A percentile compares a stretch with the other conserved stretches of the same genome.
These are phyloP conservation scores for Drosophila koepferae DNA, from an alignment of 2,888 invertebrate species.

Conservation along the genomic window DNA sequence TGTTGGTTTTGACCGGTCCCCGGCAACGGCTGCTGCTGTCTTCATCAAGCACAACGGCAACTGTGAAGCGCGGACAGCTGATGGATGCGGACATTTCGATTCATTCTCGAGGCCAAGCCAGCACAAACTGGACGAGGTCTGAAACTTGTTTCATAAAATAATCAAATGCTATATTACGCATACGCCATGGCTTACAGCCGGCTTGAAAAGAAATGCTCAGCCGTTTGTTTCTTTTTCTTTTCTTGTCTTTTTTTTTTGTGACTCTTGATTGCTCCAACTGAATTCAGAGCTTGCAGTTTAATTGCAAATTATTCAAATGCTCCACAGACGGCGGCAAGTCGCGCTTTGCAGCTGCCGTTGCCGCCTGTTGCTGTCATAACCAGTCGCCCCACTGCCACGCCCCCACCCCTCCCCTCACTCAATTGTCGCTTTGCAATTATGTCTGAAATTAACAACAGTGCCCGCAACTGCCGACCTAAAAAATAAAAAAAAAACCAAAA, in stretches of 20 bases:
- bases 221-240: conserved; percentile 2
- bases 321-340: conserved; percentile 45
- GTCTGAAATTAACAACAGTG: conserved; percentile 76
- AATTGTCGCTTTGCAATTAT: conserved; percentile 67
- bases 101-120: conserved; percentile 37
- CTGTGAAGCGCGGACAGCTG: conserved; percentile 69
- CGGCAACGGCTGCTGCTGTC: conserved; percentile 51
- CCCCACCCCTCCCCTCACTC: conserved; percentile 2
- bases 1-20: conserved; percentile 78
- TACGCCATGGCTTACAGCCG: conserved; percentile 56
- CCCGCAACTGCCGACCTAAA: conserved; percentile 36
- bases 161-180: conserved; percentile 69
- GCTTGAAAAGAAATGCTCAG: conserved; percentile 50
- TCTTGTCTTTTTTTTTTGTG: background rate
- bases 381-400: conserved; percentile 54
- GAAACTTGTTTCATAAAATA: conserved; percentile 63
- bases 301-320: conserved; percentile 80
- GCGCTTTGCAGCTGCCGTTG: conserved; percentile 46
- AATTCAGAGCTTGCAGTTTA: conserved; percentile 60
- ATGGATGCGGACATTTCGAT: conserved; percentile 75
- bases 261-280: conserved; percentile 42
- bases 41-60: conserved; percentile 52
- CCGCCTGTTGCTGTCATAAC: conserved; percentile 67
- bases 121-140: background rate
- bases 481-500: background rate